A percentile compares a stretch with the other conserved stretches of the same genome.
Conservation (phyloP, 92 coral and sea anemone species). For the Zoanthus sansibaricus region DNA sequence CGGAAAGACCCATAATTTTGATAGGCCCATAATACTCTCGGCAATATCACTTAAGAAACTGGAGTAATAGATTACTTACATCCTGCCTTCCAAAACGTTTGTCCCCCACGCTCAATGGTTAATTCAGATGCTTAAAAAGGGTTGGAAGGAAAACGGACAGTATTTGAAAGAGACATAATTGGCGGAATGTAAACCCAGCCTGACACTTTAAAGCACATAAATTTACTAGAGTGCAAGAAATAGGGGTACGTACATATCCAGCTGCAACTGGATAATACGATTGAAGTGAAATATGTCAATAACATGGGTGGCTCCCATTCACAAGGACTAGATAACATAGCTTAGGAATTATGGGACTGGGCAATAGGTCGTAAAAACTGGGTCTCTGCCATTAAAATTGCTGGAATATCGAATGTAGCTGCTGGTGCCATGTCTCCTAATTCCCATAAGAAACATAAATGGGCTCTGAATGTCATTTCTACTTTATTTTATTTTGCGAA, state of each 20-base stretch:
- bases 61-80: conserved; percentile 57
- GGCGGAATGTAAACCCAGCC: conserved; percentile 52
- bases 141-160: conserved; percentile 50
- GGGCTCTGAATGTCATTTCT: conserved; percentile 33
- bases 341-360: conserved; percentile 59
- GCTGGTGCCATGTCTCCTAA: conserved; percentile 47
- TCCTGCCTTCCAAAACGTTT: conserved; percentile 33
- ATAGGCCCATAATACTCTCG: conserved; percentile 50
- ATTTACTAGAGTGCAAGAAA: conserved; percentile 36
- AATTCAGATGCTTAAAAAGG: conserved; percentile 66
- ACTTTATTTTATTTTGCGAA: no score
- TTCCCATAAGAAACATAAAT: conserved; percentile 54
- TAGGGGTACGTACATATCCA: neutral
- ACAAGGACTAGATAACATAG: conserved; percentile 11
- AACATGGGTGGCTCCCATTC: conserved; percentile 52
- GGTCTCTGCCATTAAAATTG: conserved; percentile 55
- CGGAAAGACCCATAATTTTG: conserved; percentile 12
- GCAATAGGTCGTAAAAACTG: conserved; percentile 37
- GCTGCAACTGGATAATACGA: no score
- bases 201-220: conserved; percentile 48
- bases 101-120: conserved; percentile 34
- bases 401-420: conserved; percentile 51
- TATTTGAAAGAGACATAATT: no score
- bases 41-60: conserved; percentile 41
- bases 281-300: no score